Conservation (phyloP, 2,888 invertebrate genomes). For the Agrotis segetum region DNA sequence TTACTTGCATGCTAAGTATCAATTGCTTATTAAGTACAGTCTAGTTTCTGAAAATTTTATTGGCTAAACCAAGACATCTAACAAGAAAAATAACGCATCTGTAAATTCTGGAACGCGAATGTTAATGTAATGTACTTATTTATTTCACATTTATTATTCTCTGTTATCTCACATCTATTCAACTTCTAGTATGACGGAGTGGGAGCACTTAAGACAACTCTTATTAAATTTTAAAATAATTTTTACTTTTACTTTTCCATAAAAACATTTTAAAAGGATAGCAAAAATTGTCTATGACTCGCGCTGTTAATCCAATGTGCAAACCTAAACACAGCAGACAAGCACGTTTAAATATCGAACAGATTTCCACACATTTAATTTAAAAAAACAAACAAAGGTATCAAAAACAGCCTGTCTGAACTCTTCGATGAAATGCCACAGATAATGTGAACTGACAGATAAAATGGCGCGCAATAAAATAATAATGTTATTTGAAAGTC, state of each 20-base stretch:
- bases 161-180: neutral
- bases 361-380: neutral
- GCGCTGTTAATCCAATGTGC: neutral
- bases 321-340: too few relatives aligned
- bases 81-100: neutral
- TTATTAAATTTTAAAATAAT: too few relatives aligned
- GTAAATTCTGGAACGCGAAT: neutral
- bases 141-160: neutral
- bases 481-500: slow-evolving; percentile 8
- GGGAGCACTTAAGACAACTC: neutral
- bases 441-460: slow-evolving; percentile 10
- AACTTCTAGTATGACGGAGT: neutral
- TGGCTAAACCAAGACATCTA: too few relatives aligned
- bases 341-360: slow-evolving; percentile 10
- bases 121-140: neutral
- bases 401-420: neutral
- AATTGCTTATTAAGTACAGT: too few relatives aligned
- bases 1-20: too few relatives aligned
- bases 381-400: neutral
- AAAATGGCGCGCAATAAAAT: slow-evolving; percentile 10
- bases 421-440: slow-evolving; percentile 1
- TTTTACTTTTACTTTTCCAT: neutral
- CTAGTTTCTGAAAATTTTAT: too few relatives aligned
- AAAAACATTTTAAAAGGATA: neutral
- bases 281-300: neutral